These are phyloP conservation scores for Hucho hucho DNA, from an alignment of 2,113 vertebrate genomes.

Conservation along the genomic window DNA sequence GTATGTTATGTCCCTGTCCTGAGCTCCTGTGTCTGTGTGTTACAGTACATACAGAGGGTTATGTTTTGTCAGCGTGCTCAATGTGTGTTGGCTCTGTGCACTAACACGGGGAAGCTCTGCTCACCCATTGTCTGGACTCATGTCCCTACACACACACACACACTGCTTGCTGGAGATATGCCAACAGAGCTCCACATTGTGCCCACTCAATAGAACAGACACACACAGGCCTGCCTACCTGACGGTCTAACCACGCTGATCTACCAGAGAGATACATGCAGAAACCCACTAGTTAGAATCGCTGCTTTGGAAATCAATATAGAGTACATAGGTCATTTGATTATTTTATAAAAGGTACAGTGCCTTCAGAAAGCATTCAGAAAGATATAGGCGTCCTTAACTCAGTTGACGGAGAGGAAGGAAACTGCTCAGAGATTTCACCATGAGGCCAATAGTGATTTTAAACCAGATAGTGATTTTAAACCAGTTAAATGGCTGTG, in stretches of 20 bases:
- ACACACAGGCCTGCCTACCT: background rate
- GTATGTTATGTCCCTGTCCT: too few relatives aligned
- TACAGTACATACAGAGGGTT: background rate
- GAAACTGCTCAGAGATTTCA: too few relatives aligned
- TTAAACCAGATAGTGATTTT: too few relatives aligned
- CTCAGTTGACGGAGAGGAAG: too few relatives aligned
- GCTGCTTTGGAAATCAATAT: too few relatives aligned
- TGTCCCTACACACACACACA: background rate
- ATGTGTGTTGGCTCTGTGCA: constrained; percentile 32
- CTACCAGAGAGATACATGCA: background rate
- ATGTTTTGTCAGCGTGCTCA: background rate
- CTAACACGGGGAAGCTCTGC: constrained; percentile 28
- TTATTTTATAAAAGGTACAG: too few relatives aligned
- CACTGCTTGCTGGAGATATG: constrained; percentile 55
- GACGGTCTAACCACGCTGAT: background rate
- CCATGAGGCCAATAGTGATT: too few relatives aligned
- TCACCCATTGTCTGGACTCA: constrained; percentile 56
- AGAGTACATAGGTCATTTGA: too few relatives aligned
- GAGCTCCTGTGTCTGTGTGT: constrained; percentile 8
- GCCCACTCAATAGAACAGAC: constrained; percentile 34
- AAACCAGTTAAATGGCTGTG: too few relatives aligned
- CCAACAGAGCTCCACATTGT: constrained; percentile 65
- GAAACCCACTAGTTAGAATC: constrained; percentile 1
- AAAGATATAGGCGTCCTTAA: too few relatives aligned
- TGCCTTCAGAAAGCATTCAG: too few relatives aligned